phyloP scores from a whole-genome alignment of 2,888 invertebrate species.

The Napeogenes inachia region DNA sequence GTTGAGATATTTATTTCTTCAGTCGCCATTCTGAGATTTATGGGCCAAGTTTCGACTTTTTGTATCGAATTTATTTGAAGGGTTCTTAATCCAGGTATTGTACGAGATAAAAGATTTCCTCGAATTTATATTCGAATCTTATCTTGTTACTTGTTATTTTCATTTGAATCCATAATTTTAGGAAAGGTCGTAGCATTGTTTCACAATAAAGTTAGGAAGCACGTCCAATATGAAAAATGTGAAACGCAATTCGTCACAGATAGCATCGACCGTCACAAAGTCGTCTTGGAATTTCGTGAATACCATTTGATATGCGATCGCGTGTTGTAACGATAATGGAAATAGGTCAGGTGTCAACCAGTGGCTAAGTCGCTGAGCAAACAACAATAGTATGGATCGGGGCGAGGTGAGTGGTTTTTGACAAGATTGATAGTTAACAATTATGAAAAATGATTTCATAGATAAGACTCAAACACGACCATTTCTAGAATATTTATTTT shows the following conservation, averaged over 20 bases:
- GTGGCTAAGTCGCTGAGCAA: conserved; percentile 62
- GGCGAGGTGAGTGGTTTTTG: conserved; percentile 69
- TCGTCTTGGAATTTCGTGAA: conserved; percentile 31
- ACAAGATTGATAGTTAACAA: conserved; percentile 70
- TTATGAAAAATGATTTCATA: conserved; percentile 70
- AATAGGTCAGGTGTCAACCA: conserved; percentile 24
- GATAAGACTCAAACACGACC: conserved; percentile 18
- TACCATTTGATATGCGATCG: conserved; percentile 41
- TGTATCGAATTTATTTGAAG: conserved; percentile 56
- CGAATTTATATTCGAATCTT: conserved; percentile 15
- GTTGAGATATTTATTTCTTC: conserved; percentile 65
- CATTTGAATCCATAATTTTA: conserved; percentile 4
- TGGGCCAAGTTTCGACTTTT: conserved; percentile 41
- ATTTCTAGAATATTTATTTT: conserved; percentile 5
- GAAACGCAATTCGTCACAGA: conserved; percentile 22
- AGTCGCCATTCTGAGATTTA: conserved; percentile 57
- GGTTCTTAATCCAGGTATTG: conserved; percentile 56
- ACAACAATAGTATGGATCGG: conserved; percentile 55
- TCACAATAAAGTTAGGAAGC: not conserved
- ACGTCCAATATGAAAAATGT: conserved; percentile 5
- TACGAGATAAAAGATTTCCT: conserved; percentile 33
- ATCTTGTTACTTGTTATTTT: conserved; percentile 6
- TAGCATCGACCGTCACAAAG: conserved; percentile 17
- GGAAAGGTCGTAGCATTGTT: not conserved
- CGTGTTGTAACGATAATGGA: conserved; percentile 56